A percentile compares a stretch with the other conserved stretches of the same genome.
Evolutionary conservation across 2,797 vertebrate genomes (phyloP).

Genomic region (Brotula barbata): DNA sequence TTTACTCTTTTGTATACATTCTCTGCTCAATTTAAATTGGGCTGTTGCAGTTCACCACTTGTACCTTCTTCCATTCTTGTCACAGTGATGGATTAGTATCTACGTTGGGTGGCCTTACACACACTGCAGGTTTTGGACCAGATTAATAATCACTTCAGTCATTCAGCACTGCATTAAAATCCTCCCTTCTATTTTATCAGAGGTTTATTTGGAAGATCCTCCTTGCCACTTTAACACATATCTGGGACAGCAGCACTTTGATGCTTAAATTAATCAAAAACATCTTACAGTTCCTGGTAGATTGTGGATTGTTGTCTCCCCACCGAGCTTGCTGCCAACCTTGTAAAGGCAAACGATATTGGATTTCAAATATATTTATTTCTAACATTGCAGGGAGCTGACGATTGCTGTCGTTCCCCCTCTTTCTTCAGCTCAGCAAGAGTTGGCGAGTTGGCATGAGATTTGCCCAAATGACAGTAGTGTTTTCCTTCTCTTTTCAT

Average conservation of each 20-base stretch:
- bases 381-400: slow-evolving; percentile 25
- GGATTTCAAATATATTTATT: slow-evolving; percentile 34
- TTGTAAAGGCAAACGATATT: slow-evolving; percentile 39
- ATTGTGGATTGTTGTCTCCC: slow-evolving; percentile 19
- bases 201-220: slow-evolving; percentile 5
- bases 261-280: slow-evolving; percentile 27
- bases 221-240: slow-evolving; percentile 19
- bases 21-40: slow-evolving; percentile 5
- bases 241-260: slow-evolving; percentile 33
- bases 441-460: no score
- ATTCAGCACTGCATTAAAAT: slow-evolving; percentile 21
- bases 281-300: slow-evolving; percentile 23
- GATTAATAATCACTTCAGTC: slow-evolving; percentile 27
- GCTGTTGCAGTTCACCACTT: slow-evolving; percentile 2
- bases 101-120: slow-evolving; percentile 14
- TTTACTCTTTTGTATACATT: slow-evolving; percentile 5
- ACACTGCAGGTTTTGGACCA: slow-evolving; percentile 18
- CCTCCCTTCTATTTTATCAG: slow-evolving; percentile 16
- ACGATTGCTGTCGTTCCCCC: slow-evolving; percentile 23
- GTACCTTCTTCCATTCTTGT: slow-evolving; percentile 13
- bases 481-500: slow-evolving; percentile 28
- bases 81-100: slow-evolving; percentile 21
- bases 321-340: slow-evolving; percentile 31
- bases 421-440: slow-evolving; percentile 6
- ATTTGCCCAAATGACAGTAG: slow-evolving; percentile 20